Conservation (phyloP, 2,113 vertebrate genomes). For the Dascyllus trimaculatus region DNA sequence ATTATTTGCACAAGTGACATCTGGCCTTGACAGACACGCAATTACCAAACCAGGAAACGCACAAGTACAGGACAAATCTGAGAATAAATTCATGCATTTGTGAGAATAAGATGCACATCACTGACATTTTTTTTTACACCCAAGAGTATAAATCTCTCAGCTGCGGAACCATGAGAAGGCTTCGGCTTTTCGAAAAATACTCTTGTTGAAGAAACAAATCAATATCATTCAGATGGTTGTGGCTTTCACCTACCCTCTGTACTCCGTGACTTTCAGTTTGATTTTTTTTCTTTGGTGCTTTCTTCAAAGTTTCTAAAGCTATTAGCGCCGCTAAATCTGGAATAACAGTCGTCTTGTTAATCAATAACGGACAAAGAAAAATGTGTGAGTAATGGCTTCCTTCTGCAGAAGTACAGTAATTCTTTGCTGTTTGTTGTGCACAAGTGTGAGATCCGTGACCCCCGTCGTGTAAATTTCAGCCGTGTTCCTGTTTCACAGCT, state of each 20-base stretch:
- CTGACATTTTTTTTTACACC: not conserved
- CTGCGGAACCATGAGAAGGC: not conserved
- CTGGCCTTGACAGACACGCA: not conserved
- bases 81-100: not conserved
- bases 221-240: slow-evolving; percentile 8
- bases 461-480: not conserved
- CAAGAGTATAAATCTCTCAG: not conserved
- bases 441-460: not conserved
- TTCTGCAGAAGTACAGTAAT: not conserved
- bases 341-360: slow-evolving; percentile 14
- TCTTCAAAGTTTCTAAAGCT: not conserved
- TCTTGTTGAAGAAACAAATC: slow-evolving; percentile 7
- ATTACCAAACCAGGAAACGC: not conserved
- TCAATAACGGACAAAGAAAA: slow-evolving; percentile 10
- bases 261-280: slow-evolving; percentile 14
- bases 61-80: not conserved
- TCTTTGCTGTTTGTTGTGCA: not conserved
- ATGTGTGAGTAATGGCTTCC: slow-evolving; percentile 5
- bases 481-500: slow-evolving; percentile 1
- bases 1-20: not conserved
- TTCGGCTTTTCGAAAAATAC: slow-evolving; percentile 11
- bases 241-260: not conserved
- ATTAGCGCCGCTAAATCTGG: not conserved
- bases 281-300: slow-evolving; percentile 30
- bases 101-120: not conserved